These are phyloP conservation scores for Lemur catta DNA, from an alignment of 2,797 vertebrate genomes.

Conservation along the genomic window DNA sequence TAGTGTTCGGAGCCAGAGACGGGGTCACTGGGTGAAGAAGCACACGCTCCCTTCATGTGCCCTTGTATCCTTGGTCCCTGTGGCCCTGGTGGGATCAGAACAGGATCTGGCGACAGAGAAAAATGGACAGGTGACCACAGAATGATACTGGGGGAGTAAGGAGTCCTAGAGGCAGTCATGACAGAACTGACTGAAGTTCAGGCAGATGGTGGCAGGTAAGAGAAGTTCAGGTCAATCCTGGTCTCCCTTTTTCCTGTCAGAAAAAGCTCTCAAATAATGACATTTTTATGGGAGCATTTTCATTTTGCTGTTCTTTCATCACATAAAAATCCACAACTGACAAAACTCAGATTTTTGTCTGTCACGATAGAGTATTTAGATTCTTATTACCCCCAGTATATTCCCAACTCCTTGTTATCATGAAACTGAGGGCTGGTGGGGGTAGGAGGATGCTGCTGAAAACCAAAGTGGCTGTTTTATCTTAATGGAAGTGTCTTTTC, in stretches of 20 bases:
- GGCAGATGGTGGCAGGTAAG: not conserved
- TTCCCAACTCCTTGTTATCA: not conserved
- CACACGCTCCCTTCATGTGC: too few species aligned
- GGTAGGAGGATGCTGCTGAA: not conserved
- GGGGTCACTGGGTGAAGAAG: not conserved
- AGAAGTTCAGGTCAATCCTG: not conserved
- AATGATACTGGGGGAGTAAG: not conserved
- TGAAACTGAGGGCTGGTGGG: not conserved
- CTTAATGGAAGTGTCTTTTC: not conserved
- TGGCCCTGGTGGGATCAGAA: not conserved
- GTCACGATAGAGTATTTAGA: slow-evolving; percentile 24
- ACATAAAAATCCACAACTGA: slow-evolving; percentile 5
- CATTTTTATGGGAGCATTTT: not conserved
- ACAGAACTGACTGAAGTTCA: not conserved
- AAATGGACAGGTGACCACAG: not conserved
- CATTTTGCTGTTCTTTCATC: not conserved
- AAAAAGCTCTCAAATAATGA: slow-evolving; percentile 25
- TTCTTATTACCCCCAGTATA: not conserved
- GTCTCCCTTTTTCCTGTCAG: not conserved
- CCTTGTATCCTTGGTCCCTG: not conserved
- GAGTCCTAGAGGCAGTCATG: not conserved
- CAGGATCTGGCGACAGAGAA: not conserved
- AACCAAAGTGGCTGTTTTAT: not conserved
- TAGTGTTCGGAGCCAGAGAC: not conserved
- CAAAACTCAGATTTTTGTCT: slow-evolving; percentile 4